phyloP scores from a whole-genome alignment of 2,113 vertebrate genomes.

The Triplophysa dalaica region DNA sequence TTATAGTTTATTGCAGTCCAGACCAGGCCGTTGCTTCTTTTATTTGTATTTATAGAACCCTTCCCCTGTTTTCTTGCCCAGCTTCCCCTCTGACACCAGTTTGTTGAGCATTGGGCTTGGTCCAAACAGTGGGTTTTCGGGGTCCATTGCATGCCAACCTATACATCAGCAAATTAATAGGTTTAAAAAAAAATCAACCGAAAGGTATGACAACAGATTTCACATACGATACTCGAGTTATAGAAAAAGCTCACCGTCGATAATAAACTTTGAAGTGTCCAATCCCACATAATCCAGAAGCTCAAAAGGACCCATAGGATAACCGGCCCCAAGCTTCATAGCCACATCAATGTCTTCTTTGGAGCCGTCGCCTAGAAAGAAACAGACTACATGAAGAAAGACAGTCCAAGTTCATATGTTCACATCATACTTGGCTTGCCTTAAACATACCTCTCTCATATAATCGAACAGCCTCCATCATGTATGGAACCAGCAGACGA shows the following conservation, averaged over 20 bases:
- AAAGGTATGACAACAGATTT: neutral
- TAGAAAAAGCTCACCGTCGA: constrained; percentile 80
- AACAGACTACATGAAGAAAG: neutral
- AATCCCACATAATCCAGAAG: constrained; percentile 93
- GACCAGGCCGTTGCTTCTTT: constrained; percentile 32
- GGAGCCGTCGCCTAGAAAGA: constrained; percentile 85
- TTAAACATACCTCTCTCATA: constrained; percentile 81
- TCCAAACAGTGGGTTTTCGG: constrained; percentile 81
- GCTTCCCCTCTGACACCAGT: constrained; percentile 88
- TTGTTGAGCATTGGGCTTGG: constrained; percentile 80
- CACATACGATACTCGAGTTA: neutral
- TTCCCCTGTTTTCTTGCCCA: constrained; percentile 91
- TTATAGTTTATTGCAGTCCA: neutral
- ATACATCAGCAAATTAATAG: constrained; percentile 4
- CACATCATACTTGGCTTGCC: neutral
- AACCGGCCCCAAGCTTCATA: constrained; percentile 93
- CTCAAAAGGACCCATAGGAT: constrained; percentile 98
- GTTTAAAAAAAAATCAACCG: neutral
- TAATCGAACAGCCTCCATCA: constrained; percentile 86
- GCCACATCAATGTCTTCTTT: constrained; percentile 96
- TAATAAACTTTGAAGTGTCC: constrained; percentile 91
- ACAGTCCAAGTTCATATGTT: neutral
- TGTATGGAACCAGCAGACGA: constrained; percentile 90
- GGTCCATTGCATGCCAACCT: constrained; percentile 86
- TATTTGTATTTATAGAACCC: constrained; percentile 95